Evolutionary conservation across 2,888 invertebrate genomes (phyloP), one percentile per base, ranked within the genome.

Genomic region (Chrysomela aeneicollis): DNA sequence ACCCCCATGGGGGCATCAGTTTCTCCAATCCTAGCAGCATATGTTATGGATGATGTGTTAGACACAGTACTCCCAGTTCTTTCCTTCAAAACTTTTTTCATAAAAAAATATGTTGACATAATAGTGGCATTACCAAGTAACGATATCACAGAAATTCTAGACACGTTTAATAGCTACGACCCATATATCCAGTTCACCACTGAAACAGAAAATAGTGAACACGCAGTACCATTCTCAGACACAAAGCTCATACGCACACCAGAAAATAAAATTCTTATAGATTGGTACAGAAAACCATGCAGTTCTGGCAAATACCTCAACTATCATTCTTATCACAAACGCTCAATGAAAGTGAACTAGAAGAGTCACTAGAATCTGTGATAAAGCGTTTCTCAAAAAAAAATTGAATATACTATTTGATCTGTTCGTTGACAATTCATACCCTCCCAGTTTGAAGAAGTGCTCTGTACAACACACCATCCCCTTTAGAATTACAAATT

Each of bases 211-310:
- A 18, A 32, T 19, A n/a, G 6, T 1, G n/a, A 53, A 1, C 1
- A 8, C 18, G 18, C n/a, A n/a, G 63, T 68, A 8, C 61, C 59
- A 30, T 63, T 66, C 17, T 51, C 66, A 6, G 66, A 68, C 47
- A 70, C 60, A 6, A 35, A 35, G 10, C 1, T 35, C 6, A 35
- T 5, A 1, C 5, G 32, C 5, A 10, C 32, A 35, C 9, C 32
- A 9, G 32, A 35, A 2, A 35, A 35, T 10, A 35, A 2, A 9
- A 10, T 35, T 2, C 2, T 10, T 9, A 35, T 35, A 8, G 32
- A 35, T 9, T 35, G 32, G 6, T 35, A 35, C 10, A 35, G 32
- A 35, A 35, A 35, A 35, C 10, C 32, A 1, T 35, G 32, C 32
- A 35, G 10, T 10, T 35, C 32, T 2, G 10, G 10, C 10, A 35